These are phyloP conservation scores for Phacellophora camtschatica DNA, from an alignment of 30 jellyfish, hydroid and myxozoan genomes.

Conservation along the genomic window DNA sequence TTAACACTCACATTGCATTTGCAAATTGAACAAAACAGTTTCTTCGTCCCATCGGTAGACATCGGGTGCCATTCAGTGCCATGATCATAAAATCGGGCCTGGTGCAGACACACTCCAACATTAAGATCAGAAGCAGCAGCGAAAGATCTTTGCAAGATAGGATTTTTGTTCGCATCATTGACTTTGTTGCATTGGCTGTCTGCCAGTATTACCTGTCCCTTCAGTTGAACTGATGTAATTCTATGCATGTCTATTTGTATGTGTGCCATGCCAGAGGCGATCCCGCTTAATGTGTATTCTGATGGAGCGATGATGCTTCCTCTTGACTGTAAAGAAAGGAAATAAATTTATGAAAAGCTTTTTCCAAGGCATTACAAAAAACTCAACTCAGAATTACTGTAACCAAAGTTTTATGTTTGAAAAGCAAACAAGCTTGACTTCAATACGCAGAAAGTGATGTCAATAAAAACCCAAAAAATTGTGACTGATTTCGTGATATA, in stretches of 20 bases:
- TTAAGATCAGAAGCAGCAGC: conserved; percentile 20
- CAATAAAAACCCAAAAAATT: too few relatives aligned
- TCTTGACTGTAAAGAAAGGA: conserved; percentile 5
- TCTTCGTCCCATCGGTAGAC: conserved; percentile 18
- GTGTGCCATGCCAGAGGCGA: conserved; percentile 61
- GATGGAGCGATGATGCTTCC: conserved; percentile 49
- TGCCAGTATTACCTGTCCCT: conserved; percentile 37
- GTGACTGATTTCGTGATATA: too few relatives aligned
- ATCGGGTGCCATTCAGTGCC: conserved; percentile 58
- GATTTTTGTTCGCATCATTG: not conserved
- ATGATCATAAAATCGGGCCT: conserved; percentile 53
- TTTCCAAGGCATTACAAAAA: not conserved
- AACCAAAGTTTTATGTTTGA: not conserved
- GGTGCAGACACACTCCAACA: conserved; percentile 51
- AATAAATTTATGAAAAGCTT: not conserved
- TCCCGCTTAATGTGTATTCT: conserved; percentile 5
- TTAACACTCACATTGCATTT: conserved; percentile 43
- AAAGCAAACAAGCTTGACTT: not conserved
- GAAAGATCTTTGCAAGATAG: conserved; percentile 32
- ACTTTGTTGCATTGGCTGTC: conserved; percentile 15
- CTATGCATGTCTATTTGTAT: conserved; percentile 11
- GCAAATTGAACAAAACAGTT: conserved; percentile 31
- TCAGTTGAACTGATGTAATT: conserved; percentile 15
- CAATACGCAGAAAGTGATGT: too few relatives aligned
- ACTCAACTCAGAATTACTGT: not conserved